Conservation (phyloP, 2,888 invertebrate species). For the Epinotia demarniana region DNA sequence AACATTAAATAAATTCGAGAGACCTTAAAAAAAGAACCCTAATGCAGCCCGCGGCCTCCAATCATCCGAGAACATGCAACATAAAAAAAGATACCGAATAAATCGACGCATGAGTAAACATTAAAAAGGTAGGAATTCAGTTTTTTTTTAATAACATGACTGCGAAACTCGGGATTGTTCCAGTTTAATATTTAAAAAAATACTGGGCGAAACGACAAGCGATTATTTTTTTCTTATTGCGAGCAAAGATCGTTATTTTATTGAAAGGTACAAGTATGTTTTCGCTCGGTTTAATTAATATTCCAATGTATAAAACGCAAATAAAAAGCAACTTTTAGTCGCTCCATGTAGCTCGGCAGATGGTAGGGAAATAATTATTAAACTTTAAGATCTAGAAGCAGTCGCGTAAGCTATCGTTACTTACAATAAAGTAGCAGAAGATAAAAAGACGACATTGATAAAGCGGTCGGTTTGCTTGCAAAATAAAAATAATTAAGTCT, state of each 20-base stretch:
- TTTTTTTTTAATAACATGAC: constrained; percentile 40
- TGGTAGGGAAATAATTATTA: constrained; percentile 4
- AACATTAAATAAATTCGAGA: constrained; percentile 36
- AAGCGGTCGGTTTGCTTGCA: constrained; percentile 26
- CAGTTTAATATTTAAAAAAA: constrained; percentile 31
- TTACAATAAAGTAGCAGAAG: background rate
- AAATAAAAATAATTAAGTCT: constrained; percentile 36
- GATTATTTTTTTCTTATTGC: background rate
- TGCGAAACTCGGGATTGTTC: constrained; percentile 33
- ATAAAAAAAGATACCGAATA: constrained; percentile 37
- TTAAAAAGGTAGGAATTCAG: constrained; percentile 41
- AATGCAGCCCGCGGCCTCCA: constrained; percentile 40
- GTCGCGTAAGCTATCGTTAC: background rate
- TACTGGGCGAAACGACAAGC: background rate
- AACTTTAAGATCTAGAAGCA: background rate
- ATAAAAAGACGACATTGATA: constrained; percentile 26
- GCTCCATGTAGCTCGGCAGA: background rate
- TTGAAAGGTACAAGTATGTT: constrained; percentile 3
- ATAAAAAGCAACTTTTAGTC: background rate
- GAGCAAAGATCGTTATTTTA: constrained; percentile 3
- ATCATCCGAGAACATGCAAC: constrained; percentile 43
- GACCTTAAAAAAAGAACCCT: constrained; percentile 37
- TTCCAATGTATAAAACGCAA: constrained; percentile 6
- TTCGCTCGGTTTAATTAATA: constrained; percentile 5
- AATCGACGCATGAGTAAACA: constrained; percentile 45